Conservation (phyloP, 1,140 invertebrate genomes). For the Batillaria attramentaria region DNA sequence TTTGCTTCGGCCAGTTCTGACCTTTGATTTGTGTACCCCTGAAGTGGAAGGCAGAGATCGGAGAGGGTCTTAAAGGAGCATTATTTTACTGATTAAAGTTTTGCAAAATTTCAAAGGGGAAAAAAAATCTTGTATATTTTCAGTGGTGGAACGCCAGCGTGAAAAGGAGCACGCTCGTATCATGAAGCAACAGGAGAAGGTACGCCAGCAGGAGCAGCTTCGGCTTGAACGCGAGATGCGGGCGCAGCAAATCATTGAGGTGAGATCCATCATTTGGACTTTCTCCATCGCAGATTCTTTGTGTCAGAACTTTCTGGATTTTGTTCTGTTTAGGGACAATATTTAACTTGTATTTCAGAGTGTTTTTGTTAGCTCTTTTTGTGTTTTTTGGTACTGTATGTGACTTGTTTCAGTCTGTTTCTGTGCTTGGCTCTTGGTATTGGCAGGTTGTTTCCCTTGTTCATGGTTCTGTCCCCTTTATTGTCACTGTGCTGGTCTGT, state of each 20-base stretch:
- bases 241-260: slow-evolving; percentile 81
- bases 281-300: not conserved
- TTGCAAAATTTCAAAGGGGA: no score
- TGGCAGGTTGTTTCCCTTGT: no score
- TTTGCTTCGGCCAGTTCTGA: no score
- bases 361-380: not conserved
- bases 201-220: slow-evolving; percentile 83
- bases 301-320: not conserved
- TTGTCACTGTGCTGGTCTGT: no score
- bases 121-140: no score
- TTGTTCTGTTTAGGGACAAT: not conserved
- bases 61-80: no score
- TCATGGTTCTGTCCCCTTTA: no score
- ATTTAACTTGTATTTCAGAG: not conserved
- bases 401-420: slow-evolving; percentile 1
- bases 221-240: slow-evolving; percentile 82
- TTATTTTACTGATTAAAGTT: no score
- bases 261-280: no score
- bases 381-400: not conserved
- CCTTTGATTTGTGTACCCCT: no score
- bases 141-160: slow-evolving; percentile 64
- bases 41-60: no score
- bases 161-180: slow-evolving; percentile 76
- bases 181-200: slow-evolving; percentile 83
- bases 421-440: slow-evolving; percentile 9